Conservation (phyloP, 2,797 vertebrate species). For the Phoxinus dragarum region DNA sequence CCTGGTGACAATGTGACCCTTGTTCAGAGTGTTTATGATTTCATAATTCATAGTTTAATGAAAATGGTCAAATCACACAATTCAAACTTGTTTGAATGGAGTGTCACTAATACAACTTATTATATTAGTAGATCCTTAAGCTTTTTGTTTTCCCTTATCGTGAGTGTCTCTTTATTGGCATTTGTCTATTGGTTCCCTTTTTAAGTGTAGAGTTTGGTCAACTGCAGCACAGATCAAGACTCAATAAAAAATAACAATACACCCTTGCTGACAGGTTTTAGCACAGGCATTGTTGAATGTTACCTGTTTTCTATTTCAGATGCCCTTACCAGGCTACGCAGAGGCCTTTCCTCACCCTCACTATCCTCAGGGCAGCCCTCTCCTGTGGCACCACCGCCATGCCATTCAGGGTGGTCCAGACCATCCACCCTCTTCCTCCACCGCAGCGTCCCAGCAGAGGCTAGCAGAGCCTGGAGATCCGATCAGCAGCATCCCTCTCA, state of each 20-base stretch:
- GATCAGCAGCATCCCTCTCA: slow-evolving; percentile 85
- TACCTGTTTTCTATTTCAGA: slow-evolving; percentile 74
- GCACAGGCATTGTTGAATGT: slow-evolving; percentile 9
- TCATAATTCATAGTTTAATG: slow-evolving; percentile 54
- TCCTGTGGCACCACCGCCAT: slow-evolving; percentile 89
- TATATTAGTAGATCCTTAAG: slow-evolving; percentile 32
- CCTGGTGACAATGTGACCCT: slow-evolving; percentile 26
- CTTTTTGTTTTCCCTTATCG: slow-evolving; percentile 53
- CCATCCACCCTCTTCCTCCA: slow-evolving; percentile 76
- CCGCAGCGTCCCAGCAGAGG: slow-evolving; percentile 86
- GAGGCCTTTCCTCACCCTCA: slow-evolving; percentile 94
- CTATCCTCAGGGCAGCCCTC: slow-evolving; percentile 90
- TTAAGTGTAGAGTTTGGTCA: slow-evolving; percentile 53
- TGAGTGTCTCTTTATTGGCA: slow-evolving; percentile 53
- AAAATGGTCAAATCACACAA: slow-evolving; percentile 51
- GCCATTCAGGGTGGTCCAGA: slow-evolving; percentile 82
- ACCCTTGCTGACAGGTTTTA: slow-evolving; percentile 26
- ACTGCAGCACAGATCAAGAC: slow-evolving; percentile 58
- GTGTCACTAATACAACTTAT: slow-evolving; percentile 53
- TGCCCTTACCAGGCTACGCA: slow-evolving; percentile 94
- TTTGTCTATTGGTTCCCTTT: slow-evolving; percentile 53
- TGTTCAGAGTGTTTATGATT: slow-evolving; percentile 51
- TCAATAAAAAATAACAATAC: slow-evolving; percentile 42
- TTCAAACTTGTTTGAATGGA: slow-evolving; percentile 70
- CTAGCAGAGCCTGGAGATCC: slow-evolving; percentile 80